These are phyloP conservation scores for Australoheros facetus DNA, from an alignment of 2,797 vertebrate genomes.

Conservation along the genomic window DNA sequence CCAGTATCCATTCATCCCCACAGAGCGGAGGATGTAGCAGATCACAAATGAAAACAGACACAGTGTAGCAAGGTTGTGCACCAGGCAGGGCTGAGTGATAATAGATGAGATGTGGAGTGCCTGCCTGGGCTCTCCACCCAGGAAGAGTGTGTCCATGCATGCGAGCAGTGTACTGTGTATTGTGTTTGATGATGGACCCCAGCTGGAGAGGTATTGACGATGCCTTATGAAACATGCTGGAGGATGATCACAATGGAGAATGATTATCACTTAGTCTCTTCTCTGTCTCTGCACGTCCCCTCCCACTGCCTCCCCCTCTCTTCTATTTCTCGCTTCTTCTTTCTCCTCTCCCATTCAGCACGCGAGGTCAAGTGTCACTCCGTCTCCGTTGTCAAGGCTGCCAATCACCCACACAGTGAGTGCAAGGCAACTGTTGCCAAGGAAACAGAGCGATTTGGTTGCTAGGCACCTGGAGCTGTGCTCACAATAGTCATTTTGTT, in stretches of 20 bases:
- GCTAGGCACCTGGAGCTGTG: conserved; percentile 84
- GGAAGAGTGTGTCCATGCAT: conserved; percentile 67
- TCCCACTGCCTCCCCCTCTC: conserved; percentile 61
- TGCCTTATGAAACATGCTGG: conserved; percentile 74
- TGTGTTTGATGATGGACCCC: conserved; percentile 75
- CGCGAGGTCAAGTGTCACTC: conserved; percentile 83
- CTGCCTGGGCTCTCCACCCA: conserved; percentile 68
- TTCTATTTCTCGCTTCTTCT: conserved; percentile 60
- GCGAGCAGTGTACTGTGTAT: conserved; percentile 54
- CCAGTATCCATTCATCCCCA: conserved; percentile 57
- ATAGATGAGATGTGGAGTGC: conserved; percentile 78
- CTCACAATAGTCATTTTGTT: conserved; percentile 84
- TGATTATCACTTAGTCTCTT: conserved; percentile 79
- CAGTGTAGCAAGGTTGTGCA: conserved; percentile 63
- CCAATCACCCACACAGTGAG: conserved; percentile 82
- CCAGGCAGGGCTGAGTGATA: conserved; percentile 69
- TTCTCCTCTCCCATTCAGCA: conserved; percentile 75
- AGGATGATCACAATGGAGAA: conserved; percentile 79
- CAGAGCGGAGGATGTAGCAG: conserved; percentile 60
- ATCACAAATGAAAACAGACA: conserved; percentile 71
- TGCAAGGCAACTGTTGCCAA: conserved; percentile 85
- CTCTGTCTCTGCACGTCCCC: conserved; percentile 60
- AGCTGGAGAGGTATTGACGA: conserved; percentile 78
- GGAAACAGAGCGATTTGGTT: conserved; percentile 84
- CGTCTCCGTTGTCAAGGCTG: conserved; percentile 81